phyloP scores from a whole-genome alignment of 2,797 vertebrate genomes.

The Characodon lateralis region DNA sequence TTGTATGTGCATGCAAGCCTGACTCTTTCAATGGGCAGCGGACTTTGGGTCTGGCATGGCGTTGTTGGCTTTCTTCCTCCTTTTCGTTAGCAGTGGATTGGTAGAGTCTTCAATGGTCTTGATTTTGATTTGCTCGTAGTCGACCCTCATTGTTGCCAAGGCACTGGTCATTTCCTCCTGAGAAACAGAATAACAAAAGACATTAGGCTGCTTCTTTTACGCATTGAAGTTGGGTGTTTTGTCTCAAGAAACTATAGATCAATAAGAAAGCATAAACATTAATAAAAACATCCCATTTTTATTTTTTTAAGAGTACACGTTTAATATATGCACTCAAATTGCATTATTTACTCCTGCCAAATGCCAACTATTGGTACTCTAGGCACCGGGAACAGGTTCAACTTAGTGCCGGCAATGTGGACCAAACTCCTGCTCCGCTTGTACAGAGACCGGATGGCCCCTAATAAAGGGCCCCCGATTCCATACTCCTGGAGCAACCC shows the following conservation, averaged over 20 bases:
- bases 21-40: slow-evolving; percentile 62
- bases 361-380: no score
- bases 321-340: no score
- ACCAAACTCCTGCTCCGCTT: no score
- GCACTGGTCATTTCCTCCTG: slow-evolving; percentile 99
- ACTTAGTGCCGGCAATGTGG: no score
- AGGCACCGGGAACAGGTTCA: no score
- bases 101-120: slow-evolving; percentile 95
- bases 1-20: slow-evolving; percentile 52
- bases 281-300: background rate
- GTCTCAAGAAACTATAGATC: background rate
- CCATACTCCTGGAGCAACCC: no score
- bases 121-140: slow-evolving; percentile 98
- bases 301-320: background rate
- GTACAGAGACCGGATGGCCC: no score
- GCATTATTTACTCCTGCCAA: no score
- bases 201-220: slow-evolving; percentile 1
- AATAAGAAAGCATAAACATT: background rate
- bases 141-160: slow-evolving; percentile 97
- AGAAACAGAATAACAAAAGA: background rate
- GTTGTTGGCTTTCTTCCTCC: slow-evolving; percentile 90
- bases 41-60: slow-evolving; percentile 32
- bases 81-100: slow-evolving; percentile 94
- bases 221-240: background rate
- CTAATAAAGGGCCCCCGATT: no score